phyloP scores from a whole-genome alignment of 2,113 vertebrate species.

The Dasyurus viverrinus region DNA sequence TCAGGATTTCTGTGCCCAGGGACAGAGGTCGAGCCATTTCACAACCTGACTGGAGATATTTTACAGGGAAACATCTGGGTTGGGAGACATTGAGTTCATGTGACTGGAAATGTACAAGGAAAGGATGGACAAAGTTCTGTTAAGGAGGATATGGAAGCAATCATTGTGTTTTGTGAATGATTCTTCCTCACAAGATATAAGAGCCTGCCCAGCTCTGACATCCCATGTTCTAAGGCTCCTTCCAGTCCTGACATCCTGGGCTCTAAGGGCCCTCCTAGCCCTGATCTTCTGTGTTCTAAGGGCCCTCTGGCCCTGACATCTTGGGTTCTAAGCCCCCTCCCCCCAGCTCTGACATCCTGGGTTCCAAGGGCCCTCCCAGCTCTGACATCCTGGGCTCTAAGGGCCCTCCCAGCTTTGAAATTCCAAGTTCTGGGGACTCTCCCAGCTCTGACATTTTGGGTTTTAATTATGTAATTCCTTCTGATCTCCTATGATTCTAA shows the following conservation, averaged over 20 bases:
- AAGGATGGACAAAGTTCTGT: background rate
- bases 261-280: too few species aligned
- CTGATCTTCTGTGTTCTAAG: background rate
- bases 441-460: background rate
- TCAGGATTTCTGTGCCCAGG: background rate
- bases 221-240: background rate
- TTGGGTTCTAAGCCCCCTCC: background rate
- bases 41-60: background rate
- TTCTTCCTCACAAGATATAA: background rate
- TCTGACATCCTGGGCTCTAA: too few species aligned
- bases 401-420: too few species aligned
- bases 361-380: too few species aligned
- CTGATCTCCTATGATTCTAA: background rate
- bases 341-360: background rate
- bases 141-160: background rate
- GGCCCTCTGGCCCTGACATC: background rate
- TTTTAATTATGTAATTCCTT: background rate
- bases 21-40: background rate
- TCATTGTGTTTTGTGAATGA: background rate
- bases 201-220: background rate
- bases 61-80: background rate
- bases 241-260: background rate
- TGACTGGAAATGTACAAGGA: background rate
- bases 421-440: too few species aligned
- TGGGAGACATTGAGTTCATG: background rate